Percentiles rank a stretch among this genome's conserved stretches.
phyloP scores from a whole-genome alignment of 2,113 vertebrate genomes.

The Pelobates fuscus region DNA sequence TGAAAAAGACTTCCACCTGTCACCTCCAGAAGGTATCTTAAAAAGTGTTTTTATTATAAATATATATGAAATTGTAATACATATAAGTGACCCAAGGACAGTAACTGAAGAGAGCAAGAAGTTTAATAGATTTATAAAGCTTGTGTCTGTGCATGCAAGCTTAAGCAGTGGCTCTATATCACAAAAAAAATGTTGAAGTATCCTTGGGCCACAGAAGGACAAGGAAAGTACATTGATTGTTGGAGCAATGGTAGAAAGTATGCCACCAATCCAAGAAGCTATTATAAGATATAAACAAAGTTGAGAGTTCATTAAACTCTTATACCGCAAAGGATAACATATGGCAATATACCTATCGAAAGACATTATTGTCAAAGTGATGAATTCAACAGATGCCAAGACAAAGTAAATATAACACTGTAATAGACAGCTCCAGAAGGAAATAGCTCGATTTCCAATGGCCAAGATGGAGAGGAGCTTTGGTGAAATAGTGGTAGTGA shows the following conservation, averaged over 20 bases:
- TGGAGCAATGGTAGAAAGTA: background rate
- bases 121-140: conserved; percentile 3
- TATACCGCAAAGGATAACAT: conserved; percentile 39
- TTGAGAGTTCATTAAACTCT: conserved; percentile 1
- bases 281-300: background rate
- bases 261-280: conserved; percentile 25
- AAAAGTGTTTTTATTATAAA: conserved; percentile 17
- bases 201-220: background rate
- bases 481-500: conserved; percentile 15
- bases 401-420: conserved; percentile 23
- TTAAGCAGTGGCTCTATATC: conserved; percentile 17
- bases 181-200: conserved; percentile 19
- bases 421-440: conserved; percentile 1
- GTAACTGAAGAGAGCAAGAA: conserved; percentile 8
- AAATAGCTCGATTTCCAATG: conserved; percentile 25
- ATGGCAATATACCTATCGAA: conserved; percentile 42
- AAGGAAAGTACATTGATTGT: background rate
- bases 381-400: conserved; percentile 23
- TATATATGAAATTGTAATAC: background rate
- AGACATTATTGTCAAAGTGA: conserved; percentile 32
- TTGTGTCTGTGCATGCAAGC: conserved; percentile 1
- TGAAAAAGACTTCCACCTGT: conserved; percentile 17
- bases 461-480: conserved; percentile 25
- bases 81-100: background rate
- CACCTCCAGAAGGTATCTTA: background rate